These are phyloP conservation scores for Osedax frankpressi DNA, from an alignment of 2,888 invertebrate genomes.

Conservation along the genomic window DNA sequence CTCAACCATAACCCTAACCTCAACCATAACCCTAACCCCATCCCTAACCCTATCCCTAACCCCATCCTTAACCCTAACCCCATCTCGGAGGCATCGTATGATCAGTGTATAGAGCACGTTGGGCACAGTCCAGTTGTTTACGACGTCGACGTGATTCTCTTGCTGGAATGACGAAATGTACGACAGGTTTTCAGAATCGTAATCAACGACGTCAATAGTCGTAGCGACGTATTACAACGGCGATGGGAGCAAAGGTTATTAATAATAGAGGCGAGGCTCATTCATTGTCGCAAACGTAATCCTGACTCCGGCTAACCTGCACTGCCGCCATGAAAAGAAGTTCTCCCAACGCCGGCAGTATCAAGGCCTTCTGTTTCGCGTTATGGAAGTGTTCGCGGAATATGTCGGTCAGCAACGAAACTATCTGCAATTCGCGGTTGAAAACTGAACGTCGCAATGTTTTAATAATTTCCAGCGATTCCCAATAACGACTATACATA, in stretches of 20 bases:
- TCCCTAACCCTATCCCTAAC: too few species aligned
- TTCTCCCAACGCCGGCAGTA: conserved; percentile 44
- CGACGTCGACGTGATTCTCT: conserved; percentile 29
- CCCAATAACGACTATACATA: too few species aligned
- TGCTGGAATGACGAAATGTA: too few species aligned
- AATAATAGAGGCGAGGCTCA: not conserved
- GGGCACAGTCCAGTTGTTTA: conserved; percentile 39
- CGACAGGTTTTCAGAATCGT: too few species aligned
- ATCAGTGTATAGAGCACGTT: conserved; percentile 42
- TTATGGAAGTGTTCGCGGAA: conserved; percentile 42
- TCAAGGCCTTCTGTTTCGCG: conserved; percentile 37
- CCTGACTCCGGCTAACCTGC: too few species aligned
- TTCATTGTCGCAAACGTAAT: too few species aligned
- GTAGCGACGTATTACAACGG: not conserved
- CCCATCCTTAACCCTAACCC: too few species aligned
- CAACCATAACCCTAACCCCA: too few species aligned
- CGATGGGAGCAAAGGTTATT: not conserved
- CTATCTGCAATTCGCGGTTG: conserved; percentile 8
- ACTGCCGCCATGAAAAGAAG: conserved; percentile 35
- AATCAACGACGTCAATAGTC: conserved; percentile 15
- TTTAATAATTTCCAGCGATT: too few species aligned
- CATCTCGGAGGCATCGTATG: conserved; percentile 39
- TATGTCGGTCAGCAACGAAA: conserved; percentile 35
- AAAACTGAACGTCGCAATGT: too few species aligned
- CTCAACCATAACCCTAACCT: too few species aligned